Conservation (phyloP, 2,113 vertebrate genomes). For the Regulus satrapa region DNA sequence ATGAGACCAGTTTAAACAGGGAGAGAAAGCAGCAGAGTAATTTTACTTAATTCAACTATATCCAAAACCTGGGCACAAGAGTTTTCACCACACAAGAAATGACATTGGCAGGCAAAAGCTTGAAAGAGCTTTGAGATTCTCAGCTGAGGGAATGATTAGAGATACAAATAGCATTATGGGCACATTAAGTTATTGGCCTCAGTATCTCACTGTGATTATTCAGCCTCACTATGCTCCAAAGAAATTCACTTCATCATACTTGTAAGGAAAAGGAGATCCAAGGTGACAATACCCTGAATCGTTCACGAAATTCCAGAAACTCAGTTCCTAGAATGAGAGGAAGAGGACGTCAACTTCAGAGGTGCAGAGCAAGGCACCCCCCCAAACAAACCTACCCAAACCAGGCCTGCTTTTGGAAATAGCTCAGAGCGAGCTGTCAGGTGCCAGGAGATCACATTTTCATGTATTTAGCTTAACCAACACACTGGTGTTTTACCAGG, state of each 20-base stretch:
- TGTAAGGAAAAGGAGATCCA: not conserved
- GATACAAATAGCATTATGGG: not conserved
- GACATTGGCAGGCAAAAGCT: not conserved
- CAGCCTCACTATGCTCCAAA: not conserved
- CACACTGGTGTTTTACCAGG: not conserved
- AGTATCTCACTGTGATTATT: not conserved
- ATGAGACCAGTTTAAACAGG: not conserved
- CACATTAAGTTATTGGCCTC: accelerated
- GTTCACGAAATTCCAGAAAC: not conserved
- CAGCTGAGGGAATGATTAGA: not conserved
- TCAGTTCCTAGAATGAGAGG: not conserved
- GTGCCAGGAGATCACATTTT: not conserved
- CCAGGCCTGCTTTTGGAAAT: not conserved
- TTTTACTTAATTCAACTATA: not conserved
- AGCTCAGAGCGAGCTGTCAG: not conserved
- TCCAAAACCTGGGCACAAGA: not conserved
- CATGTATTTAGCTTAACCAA: not conserved
- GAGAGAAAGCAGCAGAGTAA: not conserved
- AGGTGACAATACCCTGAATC: not conserved
- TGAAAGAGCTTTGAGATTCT: not conserved
- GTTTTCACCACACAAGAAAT: not conserved
- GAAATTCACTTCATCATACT: not conserved
- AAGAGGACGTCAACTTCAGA: not conserved
- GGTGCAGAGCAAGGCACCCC: not conserved
- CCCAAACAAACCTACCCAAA: not conserved